Base-by-base conservation (phyloP, 2,888 invertebrate species). In the Strigamia maritima region DNA sequence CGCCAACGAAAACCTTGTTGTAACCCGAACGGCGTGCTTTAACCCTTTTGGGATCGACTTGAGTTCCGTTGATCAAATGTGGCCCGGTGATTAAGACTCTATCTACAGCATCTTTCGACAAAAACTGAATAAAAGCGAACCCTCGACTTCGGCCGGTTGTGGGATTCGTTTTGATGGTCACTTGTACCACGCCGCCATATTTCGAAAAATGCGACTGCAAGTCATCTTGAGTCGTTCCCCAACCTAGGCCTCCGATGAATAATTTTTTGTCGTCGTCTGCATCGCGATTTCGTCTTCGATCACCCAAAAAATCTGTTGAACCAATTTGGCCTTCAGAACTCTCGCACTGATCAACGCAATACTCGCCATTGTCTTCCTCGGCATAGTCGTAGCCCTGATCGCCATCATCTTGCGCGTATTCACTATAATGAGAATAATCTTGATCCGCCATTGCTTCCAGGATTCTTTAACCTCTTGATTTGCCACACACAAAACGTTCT, bases 151-250 rank as follows among this genome's bases (percentile, higher is more conserved):
- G 35, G 28, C 80, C 80, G 6, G 80, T 80, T 49, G 79, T 79
- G 7, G 80, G 80, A 54, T 80, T 78, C n/a, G 80, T 80, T 60
- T 80, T 80, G 44, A 80, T 70, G 24, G 60, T 80, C 22, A 78
- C 78, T 19, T 80, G 60, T n/a, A 76, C 76, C 14, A 80, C 76
- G 35, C 77, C 80, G 22, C 80, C 80, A 40, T 80, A 80, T 40
- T 80, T 79, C 3, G 79, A 76, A 31, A 80, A 80, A 74, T 79
- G 77, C 16, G 35, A 38, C 44, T 79, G 38, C 78, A 79, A 77
- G 24, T 79, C 79, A 24, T 79, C 79, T 70, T 79, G 77, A 8
- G 77, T 78, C 38, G 79, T 79, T 7, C 75, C 79, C 79, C 79
- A 79, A 28, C 79, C 75, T 26, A 79, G 44, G n/a, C 79, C 79